These are phyloP conservation scores for Amphiprion clarkii DNA, from an alignment of 2,797 vertebrate genomes.

Conservation along the genomic window DNA sequence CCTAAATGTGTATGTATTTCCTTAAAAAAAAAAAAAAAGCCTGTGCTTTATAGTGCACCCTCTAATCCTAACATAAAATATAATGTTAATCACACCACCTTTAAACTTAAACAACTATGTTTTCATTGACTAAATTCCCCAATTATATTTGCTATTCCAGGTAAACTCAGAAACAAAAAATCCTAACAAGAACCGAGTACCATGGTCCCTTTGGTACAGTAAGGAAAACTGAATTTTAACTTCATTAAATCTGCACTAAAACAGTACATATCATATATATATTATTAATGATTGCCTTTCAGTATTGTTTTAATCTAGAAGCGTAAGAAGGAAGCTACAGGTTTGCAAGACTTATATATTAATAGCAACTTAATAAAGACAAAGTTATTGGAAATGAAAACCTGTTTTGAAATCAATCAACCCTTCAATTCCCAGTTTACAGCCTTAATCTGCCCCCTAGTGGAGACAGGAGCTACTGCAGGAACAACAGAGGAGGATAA, in stretches of 20 bases:
- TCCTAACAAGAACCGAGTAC: background rate
- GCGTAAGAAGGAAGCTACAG: background rate
- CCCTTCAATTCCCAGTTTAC: conserved; percentile 17
- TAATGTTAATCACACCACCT: background rate
- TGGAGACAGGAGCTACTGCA: conserved; percentile 61
- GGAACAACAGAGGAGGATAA: background rate
- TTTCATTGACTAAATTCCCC: conserved; percentile 6
- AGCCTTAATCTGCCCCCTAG: conserved; percentile 60
- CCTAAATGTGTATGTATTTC: conserved; percentile 5
- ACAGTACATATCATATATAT: background rate
- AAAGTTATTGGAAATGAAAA: conserved; percentile 21
- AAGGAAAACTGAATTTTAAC: conserved; percentile 21
- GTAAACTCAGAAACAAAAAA: conserved; percentile 10
- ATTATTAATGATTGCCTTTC: background rate
- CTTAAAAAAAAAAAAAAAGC: background rate
- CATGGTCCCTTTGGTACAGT: conserved; percentile 47
- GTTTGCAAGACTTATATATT: conserved; percentile 1
- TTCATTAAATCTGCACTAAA: conserved; percentile 30
- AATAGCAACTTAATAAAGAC: background rate
- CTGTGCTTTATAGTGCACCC: background rate
- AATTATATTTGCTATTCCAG: conserved; percentile 12
- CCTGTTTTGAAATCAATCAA: background rate
- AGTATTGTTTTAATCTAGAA: conserved; percentile 11
- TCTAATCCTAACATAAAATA: conserved; percentile 4
- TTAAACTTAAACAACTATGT: conserved; percentile 1